Evolutionary conservation across 2,888 invertebrate genomes (phyloP), one percentile per base, ranked within the genome.

Genomic region (Drosophila formosana): DNA sequence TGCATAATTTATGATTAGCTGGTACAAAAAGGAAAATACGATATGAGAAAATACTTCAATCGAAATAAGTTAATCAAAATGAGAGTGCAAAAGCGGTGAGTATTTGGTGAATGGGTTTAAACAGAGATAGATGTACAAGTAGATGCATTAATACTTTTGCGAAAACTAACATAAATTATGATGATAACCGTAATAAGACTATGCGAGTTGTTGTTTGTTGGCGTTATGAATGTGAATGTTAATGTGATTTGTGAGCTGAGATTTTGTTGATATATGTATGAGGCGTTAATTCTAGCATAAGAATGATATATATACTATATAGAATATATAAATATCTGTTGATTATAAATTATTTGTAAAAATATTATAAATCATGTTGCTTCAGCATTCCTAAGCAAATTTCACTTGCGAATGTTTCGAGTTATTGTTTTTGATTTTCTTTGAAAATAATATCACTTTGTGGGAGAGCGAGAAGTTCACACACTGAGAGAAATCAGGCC

Each of bases 381-480:
- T 51, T 61, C 34, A 66, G 49, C 23, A 47, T 66, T 30, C 53
- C 62, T 47, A 58, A 57, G 57, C 65, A 70, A 43, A 53, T 70
- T 53, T 49, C 52, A 58, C 34, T 60, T 74, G 70, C 72, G 87
- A 88, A 86, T 86, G 86, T 88, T 80, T 82, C 52, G 45, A 80
- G 77, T 47, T 56, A 23, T 49, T 60, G 11, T 53, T 64, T 78
- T 71, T 55, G 51, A 70, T 78, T 85, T 85, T 88, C 86, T 86
- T 88, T 80, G 88, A 86, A 88, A 86, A 88, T 86, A 83, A 82
- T 88, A 86, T 86, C 86, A 86, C 86, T 69, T 82, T 72, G 70
- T 66, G 64, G 50, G 56, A 53, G 67, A 71, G 37, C 51, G 13
- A 50, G 28, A 66, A 1, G 67, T 26, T 45, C 53, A 55, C 39